Base-by-base conservation (phyloP, 1,140 invertebrate genomes). In the Zaprionus lachaisei region DNA sequence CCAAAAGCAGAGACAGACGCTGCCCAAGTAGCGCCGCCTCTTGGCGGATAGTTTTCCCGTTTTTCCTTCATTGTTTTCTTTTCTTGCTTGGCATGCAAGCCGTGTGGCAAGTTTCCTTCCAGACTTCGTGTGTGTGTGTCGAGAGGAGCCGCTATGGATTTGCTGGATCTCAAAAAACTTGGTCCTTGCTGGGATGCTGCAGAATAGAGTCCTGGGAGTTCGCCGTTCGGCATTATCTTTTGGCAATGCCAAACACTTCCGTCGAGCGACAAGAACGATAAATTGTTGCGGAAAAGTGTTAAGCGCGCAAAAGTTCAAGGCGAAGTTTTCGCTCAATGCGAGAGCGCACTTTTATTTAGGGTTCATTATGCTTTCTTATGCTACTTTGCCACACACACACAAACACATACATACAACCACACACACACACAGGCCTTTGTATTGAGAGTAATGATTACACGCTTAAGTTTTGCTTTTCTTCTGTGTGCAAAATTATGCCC, bases 261-360 rank as follows among this genome's bases (percentile, higher is more conserved):
- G 80, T 37, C 66, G 44, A 73, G 57, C 68, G 80, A 79, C 80
- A 81, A 81, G 63, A 72, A 80, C 80, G 80, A 82, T 82, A 82
- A 82, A 82, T 82, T 82, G 80, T 82, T 82, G 80, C 78, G 80
- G 74, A 77, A 82, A 82, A 82, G 80, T 82, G 80, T 82, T 82
- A 82, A 82, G 80, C 80, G 77, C 69, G 72, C 57, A 76, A 81
- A 80, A 81, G 80, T 81, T 81, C 77, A 81, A 31, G 77, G 55
- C 73, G 80, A 83, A 83, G 78, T 83, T 83, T 83, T 78, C 47
- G 41, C 22, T 51, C 68, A 55, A 70, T 78, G 60, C 65, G 66
- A 61, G 70, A 61, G 70, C 72, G 66, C 74, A 83, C 80, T 83
- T 83, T 80, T 83, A 83, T 83, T 83, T 83, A 74, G 80, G 80